phyloP scores from a whole-genome alignment of 2,888 invertebrate species.

The Yponomeuta cagnagella region DNA sequence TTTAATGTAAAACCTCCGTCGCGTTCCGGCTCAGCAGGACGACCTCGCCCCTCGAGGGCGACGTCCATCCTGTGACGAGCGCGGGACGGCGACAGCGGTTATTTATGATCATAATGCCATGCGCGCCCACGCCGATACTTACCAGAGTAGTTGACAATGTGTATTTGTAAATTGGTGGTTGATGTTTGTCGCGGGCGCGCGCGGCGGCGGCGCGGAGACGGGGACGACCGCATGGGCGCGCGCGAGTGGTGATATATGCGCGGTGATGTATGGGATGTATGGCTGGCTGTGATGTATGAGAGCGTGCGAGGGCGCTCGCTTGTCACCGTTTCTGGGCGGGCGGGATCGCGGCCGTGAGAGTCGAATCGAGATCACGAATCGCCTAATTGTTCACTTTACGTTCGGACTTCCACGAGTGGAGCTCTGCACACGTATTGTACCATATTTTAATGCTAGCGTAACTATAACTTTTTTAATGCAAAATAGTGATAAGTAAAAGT shows the following conservation, averaged over 20 bases:
- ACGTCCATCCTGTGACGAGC: constrained; percentile 42
- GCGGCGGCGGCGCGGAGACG: constrained; percentile 59
- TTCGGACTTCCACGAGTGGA: constrained; percentile 51
- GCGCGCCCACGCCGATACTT: constrained; percentile 38
- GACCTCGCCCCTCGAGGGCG: constrained; percentile 38
- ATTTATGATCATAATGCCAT: constrained; percentile 54
- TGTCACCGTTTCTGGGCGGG: constrained; percentile 69
- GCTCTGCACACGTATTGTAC: constrained; percentile 67
- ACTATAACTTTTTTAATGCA: constrained; percentile 46
- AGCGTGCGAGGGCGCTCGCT: constrained; percentile 58
- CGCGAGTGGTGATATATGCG: constrained; percentile 60
- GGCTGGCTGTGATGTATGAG: constrained; percentile 34
- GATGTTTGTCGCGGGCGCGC: constrained; percentile 27
- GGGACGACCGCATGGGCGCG: constrained; percentile 70
- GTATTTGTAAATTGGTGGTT: constrained; percentile 13
- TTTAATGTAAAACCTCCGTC: constrained; percentile 67
- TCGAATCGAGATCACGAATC: constrained; percentile 66
- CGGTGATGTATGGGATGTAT: constrained; percentile 24
- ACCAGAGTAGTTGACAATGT: constrained; percentile 29
- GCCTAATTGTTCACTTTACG: constrained; percentile 72
- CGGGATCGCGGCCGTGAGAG: constrained; percentile 68
- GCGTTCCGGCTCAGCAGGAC: constrained; percentile 50
- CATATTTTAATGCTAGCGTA: constrained; percentile 68
- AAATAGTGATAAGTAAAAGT: constrained; percentile 67
- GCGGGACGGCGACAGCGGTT: constrained; percentile 65